Evolutionary conservation across 2,888 invertebrate species (phyloP).

Genomic region (Copidosoma aretas): DNA sequence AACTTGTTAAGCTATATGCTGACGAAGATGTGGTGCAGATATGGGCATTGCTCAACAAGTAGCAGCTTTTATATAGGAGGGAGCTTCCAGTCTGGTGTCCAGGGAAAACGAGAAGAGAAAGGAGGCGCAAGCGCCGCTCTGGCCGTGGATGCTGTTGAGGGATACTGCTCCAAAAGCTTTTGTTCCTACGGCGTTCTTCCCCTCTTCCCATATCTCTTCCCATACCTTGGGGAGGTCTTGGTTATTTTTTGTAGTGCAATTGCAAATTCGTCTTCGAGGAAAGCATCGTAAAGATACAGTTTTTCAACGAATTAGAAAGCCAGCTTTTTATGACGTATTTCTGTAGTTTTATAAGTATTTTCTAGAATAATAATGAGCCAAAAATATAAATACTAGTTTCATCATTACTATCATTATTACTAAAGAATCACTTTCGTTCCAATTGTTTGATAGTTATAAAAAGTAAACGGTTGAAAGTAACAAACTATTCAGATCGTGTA

Average conservation of each 20-base stretch:
- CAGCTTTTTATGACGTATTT: too few relatives aligned
- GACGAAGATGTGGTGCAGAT: conserved; percentile 54
- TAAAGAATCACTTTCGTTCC: too few relatives aligned
- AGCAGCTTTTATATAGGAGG: conserved; percentile 59
- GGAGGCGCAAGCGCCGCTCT: conserved; percentile 37
- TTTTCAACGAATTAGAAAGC: too few relatives aligned
- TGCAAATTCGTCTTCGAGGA: conserved; percentile 4
- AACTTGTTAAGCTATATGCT: conserved; percentile 44
- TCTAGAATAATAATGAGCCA: too few relatives aligned
- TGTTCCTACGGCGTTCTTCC: neutral
- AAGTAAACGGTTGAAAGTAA: too few relatives aligned
- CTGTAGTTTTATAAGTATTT: too few relatives aligned
- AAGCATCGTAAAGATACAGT: neutral
- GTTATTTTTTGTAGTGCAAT: neutral
- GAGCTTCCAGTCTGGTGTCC: conserved; percentile 1
- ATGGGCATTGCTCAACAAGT: conserved; percentile 61
- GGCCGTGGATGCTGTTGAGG: conserved; percentile 1
- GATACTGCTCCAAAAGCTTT: conserved; percentile 6
- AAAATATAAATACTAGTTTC: too few relatives aligned
- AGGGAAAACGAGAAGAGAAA: conserved; percentile 7
- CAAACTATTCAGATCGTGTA: too few relatives aligned
- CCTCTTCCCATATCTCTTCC: neutral
- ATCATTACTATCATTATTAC: too few relatives aligned
- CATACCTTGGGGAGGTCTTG: neutral
- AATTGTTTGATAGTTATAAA: too few relatives aligned